phyloP scores from a whole-genome alignment of 2,797 vertebrate species.

The Bucorvus abyssinicus region DNA sequence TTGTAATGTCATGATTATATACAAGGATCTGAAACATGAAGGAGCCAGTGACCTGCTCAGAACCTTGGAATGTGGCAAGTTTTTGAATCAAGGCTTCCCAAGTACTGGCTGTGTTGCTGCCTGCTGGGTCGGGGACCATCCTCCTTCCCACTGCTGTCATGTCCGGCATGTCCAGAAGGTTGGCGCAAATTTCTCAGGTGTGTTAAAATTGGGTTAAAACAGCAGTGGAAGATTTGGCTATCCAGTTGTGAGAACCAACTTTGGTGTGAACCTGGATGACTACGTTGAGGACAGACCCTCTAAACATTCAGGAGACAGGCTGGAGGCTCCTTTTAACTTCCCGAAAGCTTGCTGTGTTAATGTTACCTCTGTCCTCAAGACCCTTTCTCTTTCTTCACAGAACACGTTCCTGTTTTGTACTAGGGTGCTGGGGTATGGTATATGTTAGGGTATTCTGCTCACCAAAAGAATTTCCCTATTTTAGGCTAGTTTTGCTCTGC shows the following conservation, averaged over 20 bases:
- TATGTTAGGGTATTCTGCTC: neutral
- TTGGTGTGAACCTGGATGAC: neutral
- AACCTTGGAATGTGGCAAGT: accelerated
- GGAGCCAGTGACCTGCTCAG: neutral
- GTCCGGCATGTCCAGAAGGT: neutral
- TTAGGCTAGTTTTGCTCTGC: neutral
- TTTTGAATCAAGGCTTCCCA: neutral
- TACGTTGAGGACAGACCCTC: neutral
- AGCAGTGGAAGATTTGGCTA: neutral
- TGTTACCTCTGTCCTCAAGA: neutral
- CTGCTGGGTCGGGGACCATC: neutral
- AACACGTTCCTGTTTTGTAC: neutral
- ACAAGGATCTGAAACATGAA: accelerated
- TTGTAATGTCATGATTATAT: accelerated
- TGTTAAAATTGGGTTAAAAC: neutral
- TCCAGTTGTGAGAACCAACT: neutral
- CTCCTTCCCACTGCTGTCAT: neutral
- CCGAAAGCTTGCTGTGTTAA: neutral
- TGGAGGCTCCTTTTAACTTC: neutral
- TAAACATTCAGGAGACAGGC: neutral
- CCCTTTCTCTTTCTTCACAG: neutral
- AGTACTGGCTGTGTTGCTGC: neutral
- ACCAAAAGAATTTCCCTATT: neutral
- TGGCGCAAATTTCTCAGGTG: neutral
- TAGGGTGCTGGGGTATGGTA: neutral